Evolutionary conservation across 1,140 invertebrate genomes (phyloP), one percentile per base, ranked within the genome.

Genomic region (Ladona fulva): DNA sequence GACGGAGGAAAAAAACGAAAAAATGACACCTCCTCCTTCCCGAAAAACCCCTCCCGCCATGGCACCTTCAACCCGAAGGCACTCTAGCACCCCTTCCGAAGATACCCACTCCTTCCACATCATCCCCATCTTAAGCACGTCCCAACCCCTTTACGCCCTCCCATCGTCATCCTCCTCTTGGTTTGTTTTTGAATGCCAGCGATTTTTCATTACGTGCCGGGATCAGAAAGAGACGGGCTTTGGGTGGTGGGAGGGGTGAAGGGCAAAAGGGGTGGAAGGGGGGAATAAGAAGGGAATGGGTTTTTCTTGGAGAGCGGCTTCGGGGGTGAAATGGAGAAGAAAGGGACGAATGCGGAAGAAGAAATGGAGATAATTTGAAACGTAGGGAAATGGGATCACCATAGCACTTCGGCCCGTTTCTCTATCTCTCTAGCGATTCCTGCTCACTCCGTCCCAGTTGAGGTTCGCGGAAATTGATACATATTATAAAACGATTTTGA

Each of bases 171-270:
- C n/a, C 52, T 22, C 52, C 52, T 66, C 52, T 66, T 22, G 16
- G 52, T 66, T 66, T 66, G 52, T 66, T 66, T 66, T 66, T 22
- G 52, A 66, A 66, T 66, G 52, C 52, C 16, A 6, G 52, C 52
- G 52, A 66, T 66, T 66, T 66, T 66, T 66, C 52, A 66, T 66
- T 66, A 66, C 52, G 52, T 66, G 52, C 52, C 52, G 52, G 52
- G 52, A 66, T 66, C 52, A 66, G 52, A 66, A 66, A 66, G 52
- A 66, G n/a, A 66, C 52, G 52, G 52, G 52, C 52, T 66, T 66
- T 66, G 52, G 14, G 52, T 5, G 52, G 52, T 66, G 52, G 52
- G 52, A 19, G 19, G 44, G 44, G 44, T 52, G 44, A 52, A 10
- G 44, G 44, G n/a, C n/a, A n/a, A n/a, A 19, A 11, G 44, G 44